Evolutionary conservation across 1,140 invertebrate genomes (phyloP).

Genomic region (Sycobia sp.): DNA sequence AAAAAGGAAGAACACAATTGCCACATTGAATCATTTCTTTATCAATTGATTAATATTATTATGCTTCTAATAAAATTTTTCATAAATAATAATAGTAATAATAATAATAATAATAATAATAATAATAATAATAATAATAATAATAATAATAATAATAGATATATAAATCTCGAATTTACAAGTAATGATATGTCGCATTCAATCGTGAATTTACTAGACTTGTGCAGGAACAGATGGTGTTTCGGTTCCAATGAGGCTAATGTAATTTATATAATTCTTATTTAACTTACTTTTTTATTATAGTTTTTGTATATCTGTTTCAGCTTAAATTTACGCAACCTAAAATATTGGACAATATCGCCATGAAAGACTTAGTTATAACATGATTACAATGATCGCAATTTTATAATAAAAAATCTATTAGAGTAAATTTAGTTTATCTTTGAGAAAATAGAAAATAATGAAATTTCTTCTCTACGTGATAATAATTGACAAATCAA

Average conservation of each 20-base stretch:
- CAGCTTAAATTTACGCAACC: not conserved
- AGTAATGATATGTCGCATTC: slow-evolving; percentile 34
- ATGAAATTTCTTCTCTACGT: too few relatives aligned
- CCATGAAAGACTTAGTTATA: too few relatives aligned
- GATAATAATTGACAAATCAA: too few relatives aligned
- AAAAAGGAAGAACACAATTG: slow-evolving; percentile 30
- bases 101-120: slow-evolving; percentile 14
- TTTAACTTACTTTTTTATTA: not conserved
- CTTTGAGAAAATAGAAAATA: too few relatives aligned
- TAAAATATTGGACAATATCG: slow-evolving; percentile 1
- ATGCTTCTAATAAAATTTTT: slow-evolving; percentile 12
- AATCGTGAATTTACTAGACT: slow-evolving; percentile 23
- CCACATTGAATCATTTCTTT: slow-evolving; percentile 25
- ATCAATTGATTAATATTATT: slow-evolving; percentile 16
- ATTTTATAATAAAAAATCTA: slow-evolving; percentile 13
- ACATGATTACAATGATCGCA: not conserved
- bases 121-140: slow-evolving; percentile 19
- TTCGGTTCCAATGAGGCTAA: slow-evolving; percentile 26
- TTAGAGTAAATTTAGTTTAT: not conserved
- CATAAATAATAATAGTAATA: slow-evolving; percentile 24
- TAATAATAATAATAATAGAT: slow-evolving; percentile 14
- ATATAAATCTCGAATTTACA: slow-evolving; percentile 32
- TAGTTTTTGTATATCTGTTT: not conserved
- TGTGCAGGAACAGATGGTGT: slow-evolving; percentile 30
- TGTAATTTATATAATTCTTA: not conserved